Percentiles rank a stretch among this genome's conserved stretches.
Evolutionary conservation across 2,113 vertebrate species (phyloP).

Genomic region (Cinclus mexicanus): DNA sequence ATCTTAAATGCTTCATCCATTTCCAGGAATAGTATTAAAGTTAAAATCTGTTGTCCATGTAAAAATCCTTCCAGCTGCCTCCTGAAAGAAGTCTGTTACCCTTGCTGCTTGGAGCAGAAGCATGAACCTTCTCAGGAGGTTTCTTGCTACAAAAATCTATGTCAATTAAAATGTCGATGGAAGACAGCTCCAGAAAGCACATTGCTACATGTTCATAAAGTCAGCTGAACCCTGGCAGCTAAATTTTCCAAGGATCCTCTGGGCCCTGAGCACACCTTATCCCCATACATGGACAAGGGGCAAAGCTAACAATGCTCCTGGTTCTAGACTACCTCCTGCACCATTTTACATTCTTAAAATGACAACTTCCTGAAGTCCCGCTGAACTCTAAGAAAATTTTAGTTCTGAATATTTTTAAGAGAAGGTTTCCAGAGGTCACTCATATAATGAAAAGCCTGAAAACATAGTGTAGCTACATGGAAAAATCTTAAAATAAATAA

Average conservation of each 20-base stretch:
- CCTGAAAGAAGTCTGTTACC: neutral
- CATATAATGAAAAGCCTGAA: neutral
- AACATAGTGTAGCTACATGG: neutral
- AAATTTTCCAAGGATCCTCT: neutral
- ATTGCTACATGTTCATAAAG: neutral
- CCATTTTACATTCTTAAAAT: neutral
- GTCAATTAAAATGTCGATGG: neutral
- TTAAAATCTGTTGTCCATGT: neutral
- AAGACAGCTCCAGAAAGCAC: neutral
- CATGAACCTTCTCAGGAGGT: neutral
- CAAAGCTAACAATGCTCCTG: neutral
- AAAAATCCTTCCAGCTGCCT: neutral
- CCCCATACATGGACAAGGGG: neutral
- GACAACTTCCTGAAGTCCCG: neutral
- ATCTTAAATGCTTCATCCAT: neutral
- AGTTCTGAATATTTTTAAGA: neutral
- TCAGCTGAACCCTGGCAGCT: neutral
- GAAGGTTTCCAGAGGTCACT: neutral
- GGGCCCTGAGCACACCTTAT: neutral
- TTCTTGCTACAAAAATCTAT: neutral
- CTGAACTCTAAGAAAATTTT: neutral
- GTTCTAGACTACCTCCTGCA: neutral
- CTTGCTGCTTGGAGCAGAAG: neutral
- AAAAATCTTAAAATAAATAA: neutral
- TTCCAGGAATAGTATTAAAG: neutral